Evolutionary conservation across 2,888 invertebrate genomes (phyloP), one percentile per base, ranked within the genome.

Genomic region (Brachyopa scutellaris): DNA sequence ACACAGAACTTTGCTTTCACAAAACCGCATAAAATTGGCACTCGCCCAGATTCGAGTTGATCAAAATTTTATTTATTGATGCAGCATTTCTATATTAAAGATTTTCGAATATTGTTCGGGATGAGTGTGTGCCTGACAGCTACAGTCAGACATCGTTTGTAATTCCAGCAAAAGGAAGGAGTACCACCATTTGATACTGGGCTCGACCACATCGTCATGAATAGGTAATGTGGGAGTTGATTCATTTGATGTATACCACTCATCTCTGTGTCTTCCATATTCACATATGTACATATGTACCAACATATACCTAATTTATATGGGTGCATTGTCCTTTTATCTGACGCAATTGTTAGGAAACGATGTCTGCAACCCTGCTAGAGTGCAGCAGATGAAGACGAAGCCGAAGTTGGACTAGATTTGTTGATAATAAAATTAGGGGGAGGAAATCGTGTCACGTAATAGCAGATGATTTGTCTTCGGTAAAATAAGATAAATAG

Each of bases 21-120:
- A 76, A 69, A 80, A 76, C 76, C 76, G 45, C 80, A 76, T 38
- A 45, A 76, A 76, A 69, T 76, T 80, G 80, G 80, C 80, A 69
- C 69, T 23, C 36, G 38, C 21, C 80, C 80, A 80, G 51, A 69
- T 49, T 80, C 11, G 57, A 76, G 80, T 80, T 76, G 76, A 80
- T 80, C 74, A 80, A 76, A 76, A 69, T 80, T 80, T 80, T 80
- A 69, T 80, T 76, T 76, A 80, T 80, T 76, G 76, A 76, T 80
- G 80, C 80, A 69, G 80, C 45, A 80, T 80, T 76, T 69, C 62
- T 69, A 69, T 69, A 80, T 51, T 69, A 62, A 64, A 76, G 49
- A 76, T 80, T 80, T 76, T 55, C 55, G 15, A 67, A 76, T 53
- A 69, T 53, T 62, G 31, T 47, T 31, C 38, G 31, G 31, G 9